phyloP scores from a whole-genome alignment of 2,113 vertebrate species.

The Semicossyphus pulcher region DNA sequence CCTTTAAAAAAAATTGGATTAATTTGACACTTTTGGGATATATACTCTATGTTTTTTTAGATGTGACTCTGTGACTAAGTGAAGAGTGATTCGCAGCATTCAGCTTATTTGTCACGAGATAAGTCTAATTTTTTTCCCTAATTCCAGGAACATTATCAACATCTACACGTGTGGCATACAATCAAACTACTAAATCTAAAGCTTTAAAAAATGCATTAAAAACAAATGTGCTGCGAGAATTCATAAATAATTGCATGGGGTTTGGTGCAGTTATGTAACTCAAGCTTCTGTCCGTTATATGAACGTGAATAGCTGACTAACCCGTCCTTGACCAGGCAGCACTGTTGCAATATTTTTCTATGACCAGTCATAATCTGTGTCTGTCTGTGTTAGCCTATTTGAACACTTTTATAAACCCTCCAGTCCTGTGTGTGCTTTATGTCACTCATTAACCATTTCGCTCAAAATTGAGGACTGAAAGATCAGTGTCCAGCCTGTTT shows the following conservation, averaged over 20 bases:
- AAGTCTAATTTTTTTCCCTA: no score
- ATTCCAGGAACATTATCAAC: no score
- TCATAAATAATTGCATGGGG: neutral
- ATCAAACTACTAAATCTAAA: no score
- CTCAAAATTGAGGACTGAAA: neutral
- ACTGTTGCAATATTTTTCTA: slow-evolving; percentile 10
- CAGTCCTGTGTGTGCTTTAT: neutral
- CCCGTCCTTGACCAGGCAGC: neutral
- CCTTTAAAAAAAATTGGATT: no score
- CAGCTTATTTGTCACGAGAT: no score
- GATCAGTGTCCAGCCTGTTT: neutral
- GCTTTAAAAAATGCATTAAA: neutral
- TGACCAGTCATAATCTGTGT: neutral
- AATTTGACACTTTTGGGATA: no score
- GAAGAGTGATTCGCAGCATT: no score
- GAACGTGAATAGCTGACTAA: neutral
- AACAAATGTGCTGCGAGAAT: neutral
- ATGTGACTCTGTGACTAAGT: no score
- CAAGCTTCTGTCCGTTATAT: neutral
- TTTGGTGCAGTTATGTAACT: no score
- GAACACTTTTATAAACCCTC: neutral
- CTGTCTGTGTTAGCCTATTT: neutral
- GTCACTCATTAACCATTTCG: neutral
- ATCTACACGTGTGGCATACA: no score
- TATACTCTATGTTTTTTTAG: no score